A percentile compares a stretch with the other conserved stretches of the same genome.
Evolutionary conservation across 2,888 invertebrate species (phyloP).

Genomic region (Oscheius sp.): DNA sequence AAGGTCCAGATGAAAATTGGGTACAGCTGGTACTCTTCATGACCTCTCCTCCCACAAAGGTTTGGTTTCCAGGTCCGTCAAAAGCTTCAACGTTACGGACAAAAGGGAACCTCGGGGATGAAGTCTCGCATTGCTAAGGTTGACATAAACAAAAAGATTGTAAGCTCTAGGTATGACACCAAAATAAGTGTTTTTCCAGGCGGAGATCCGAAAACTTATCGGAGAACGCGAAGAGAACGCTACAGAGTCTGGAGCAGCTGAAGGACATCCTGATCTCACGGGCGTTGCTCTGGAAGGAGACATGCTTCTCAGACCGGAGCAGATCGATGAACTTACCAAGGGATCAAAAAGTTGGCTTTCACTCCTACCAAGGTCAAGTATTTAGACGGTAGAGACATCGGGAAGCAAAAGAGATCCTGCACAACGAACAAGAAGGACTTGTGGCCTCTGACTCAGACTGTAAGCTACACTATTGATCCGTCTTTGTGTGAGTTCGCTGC

Average conservation of each 20-base stretch:
- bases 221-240: background rate
- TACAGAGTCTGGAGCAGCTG: background rate
- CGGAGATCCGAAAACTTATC: too few species aligned
- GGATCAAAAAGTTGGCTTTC: background rate
- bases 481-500: slow-evolving; percentile 35
- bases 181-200: too few species aligned
- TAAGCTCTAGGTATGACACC: too few species aligned
- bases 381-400: background rate
- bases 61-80: too few species aligned
- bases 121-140: too few species aligned
- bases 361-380: background rate
- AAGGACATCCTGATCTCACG: background rate
- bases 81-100: too few species aligned
- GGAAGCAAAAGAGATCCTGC: slow-evolving; percentile 37
- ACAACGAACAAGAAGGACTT: slow-evolving; percentile 36
- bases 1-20: too few species aligned
- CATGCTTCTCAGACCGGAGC: slow-evolving; percentile 8
- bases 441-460: slow-evolving; percentile 39
- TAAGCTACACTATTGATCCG: slow-evolving; percentile 45
- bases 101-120: too few species aligned
- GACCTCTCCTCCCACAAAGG: too few species aligned
- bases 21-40: too few species aligned
- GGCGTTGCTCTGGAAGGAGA: slow-evolving; percentile 24
- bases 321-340: slow-evolving; percentile 10
- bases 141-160: too few species aligned